phyloP scores from a whole-genome alignment of 1,140 invertebrate genomes.

The Planococcus citri region DNA sequence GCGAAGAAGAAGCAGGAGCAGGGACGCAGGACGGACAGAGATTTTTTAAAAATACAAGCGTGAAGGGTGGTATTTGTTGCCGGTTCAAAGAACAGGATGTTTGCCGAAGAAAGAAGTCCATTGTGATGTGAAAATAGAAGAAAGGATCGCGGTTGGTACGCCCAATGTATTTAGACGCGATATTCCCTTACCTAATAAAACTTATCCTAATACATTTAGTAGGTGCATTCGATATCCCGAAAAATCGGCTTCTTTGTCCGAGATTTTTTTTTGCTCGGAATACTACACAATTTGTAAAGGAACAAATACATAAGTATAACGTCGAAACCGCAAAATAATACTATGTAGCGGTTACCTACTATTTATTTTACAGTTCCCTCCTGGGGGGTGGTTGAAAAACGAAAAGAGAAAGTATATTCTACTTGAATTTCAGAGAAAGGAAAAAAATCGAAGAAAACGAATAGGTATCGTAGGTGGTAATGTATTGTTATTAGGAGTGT shows the following conservation, averaged over 20 bases:
- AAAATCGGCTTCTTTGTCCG: not conserved
- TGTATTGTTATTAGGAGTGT: too few species aligned
- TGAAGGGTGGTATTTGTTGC: not conserved
- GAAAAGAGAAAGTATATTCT: too few species aligned
- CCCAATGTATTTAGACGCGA: not conserved
- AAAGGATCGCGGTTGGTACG: not conserved
- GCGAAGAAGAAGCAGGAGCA: too few species aligned
- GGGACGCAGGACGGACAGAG: too few species aligned
- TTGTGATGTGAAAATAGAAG: not conserved
- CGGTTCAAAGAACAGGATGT: not conserved
- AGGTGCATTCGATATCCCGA: constrained; percentile 6
- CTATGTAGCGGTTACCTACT: too few species aligned
- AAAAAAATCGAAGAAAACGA: too few species aligned
- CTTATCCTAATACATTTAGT: constrained; percentile 2
- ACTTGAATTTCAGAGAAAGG: too few species aligned
- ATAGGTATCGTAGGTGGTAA: too few species aligned
- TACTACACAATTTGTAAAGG: too few species aligned
- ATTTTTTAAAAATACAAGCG: not conserved
- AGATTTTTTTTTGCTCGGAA: not conserved
- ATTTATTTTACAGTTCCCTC: too few species aligned
- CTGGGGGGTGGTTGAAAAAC: too few species aligned
- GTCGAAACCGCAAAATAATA: not conserved
- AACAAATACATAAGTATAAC: not conserved
- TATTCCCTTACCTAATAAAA: constrained; percentile 7
- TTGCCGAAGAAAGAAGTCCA: not conserved